Evolutionary conservation across 2,797 vertebrate species (phyloP), one percentile per base, ranked within the genome.

Genomic region (Dryobates pubescens): DNA sequence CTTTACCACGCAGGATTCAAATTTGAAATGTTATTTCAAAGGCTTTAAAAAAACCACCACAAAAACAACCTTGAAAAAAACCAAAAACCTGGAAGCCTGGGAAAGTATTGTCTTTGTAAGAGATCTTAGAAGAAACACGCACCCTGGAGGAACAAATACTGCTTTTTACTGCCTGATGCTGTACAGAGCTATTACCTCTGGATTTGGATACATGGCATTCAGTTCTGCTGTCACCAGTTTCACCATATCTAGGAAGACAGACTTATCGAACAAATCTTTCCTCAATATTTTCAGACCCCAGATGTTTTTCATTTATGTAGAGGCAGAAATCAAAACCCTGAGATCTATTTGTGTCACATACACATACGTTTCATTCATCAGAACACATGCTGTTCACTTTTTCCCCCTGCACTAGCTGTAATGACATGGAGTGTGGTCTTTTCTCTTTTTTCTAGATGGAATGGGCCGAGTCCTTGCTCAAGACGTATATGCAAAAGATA

Each of bases 401-500:
- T 61, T 5, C n/a, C 70, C 36, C 19, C 82, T 92, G 87, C 11
- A 23, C 16, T 84, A 58, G 15, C 8, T 88, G 82, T 91, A 62
- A 90, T 96, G 79, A 94, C 81, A 70, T 36, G 58, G 61, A 88
- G 9, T n/a, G 4, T 63, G 23, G 71, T 79, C 83, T 79, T 53
- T 95, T 93, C 61, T 80, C 83, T 76, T 51, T 95, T 51, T 95
- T 94, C 59, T 93, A 99, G 99, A 99, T 95, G 99, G 99, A 95
- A 99, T 99, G 98, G 99, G 99, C 87, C 98, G 99, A 96, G 99
- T 99, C 88, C 98, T 99, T 91, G 99, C 99, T 97, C 99, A 99
- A 98, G 99, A 99, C 92, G 99, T 99, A 95, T 99, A 99, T 96
- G 99, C 99, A 98, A 99, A 99, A 99, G 99, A 99, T 98, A 99